phyloP scores from a whole-genome alignment of 2,113 vertebrate species.

The Colinus virginianus region DNA sequence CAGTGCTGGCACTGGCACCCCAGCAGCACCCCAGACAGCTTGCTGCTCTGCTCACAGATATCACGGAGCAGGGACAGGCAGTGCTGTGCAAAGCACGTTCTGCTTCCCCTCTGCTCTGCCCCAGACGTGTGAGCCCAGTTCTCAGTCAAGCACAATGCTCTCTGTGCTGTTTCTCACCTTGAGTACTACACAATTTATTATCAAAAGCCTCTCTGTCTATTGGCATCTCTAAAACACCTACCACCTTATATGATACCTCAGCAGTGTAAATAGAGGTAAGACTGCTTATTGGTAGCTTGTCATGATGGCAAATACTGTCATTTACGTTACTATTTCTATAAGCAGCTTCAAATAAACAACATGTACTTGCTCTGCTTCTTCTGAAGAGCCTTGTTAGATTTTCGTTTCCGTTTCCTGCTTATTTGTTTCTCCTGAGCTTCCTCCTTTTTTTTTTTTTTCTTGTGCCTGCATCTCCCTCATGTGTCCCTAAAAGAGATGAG shows the following conservation, averaged over 20 bases:
- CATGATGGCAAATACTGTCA: not conserved
- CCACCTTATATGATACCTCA: not conserved
- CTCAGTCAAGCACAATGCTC: not conserved
- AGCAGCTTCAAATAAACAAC: not conserved
- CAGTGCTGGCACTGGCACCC: not conserved
- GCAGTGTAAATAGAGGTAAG: not conserved
- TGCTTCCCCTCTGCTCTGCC: not conserved
- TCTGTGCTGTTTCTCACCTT: not conserved
- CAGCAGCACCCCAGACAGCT: not conserved
- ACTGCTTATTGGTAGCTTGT: not conserved
- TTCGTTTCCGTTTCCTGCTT: not conserved
- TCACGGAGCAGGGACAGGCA: fast-evolving
- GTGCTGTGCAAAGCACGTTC: fast-evolving
- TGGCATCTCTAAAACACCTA: not conserved
- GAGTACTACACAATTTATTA: not conserved
- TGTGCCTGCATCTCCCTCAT: not conserved
- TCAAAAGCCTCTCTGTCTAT: not conserved
- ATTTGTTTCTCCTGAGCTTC: not conserved
- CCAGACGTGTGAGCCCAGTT: not conserved
- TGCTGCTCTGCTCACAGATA: not conserved
- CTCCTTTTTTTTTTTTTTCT: not conserved
- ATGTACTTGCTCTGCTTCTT: not conserved
- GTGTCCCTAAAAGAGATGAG: not conserved
- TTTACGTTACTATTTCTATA: not conserved
- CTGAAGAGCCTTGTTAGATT: not conserved